Conservation (phyloP, 1,140 invertebrate species). For the Pseudoatta argentina region DNA sequence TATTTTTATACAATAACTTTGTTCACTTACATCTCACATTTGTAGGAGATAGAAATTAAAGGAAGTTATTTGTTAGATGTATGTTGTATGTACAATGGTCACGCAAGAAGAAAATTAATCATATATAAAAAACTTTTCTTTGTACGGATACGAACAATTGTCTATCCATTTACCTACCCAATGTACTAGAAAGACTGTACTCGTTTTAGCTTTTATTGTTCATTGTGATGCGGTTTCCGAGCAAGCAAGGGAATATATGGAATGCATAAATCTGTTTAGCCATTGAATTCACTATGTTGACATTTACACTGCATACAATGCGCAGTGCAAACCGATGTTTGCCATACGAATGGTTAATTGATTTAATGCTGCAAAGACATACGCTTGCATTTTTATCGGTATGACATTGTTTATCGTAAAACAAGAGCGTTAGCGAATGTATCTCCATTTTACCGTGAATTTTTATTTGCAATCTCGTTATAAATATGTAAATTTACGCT, state of each 20-base stretch:
- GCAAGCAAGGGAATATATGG: conserved; percentile 55
- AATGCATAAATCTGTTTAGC: conserved; percentile 64
- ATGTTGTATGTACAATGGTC: not conserved
- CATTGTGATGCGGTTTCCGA: conserved; percentile 46
- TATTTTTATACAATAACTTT: not conserved
- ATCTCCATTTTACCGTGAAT: conserved; percentile 12
- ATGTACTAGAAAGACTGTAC: conserved; percentile 50
- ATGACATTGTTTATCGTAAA: conserved; percentile 38
- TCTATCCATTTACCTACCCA: conserved; percentile 29
- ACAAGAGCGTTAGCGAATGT: conserved; percentile 20
- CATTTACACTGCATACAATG: conserved; percentile 63
- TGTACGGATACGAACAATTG: conserved; percentile 40
- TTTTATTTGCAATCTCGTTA: conserved; percentile 21
- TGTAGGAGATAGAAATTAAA: not conserved
- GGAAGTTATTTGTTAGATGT: not conserved
- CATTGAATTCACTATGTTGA: conserved; percentile 57
- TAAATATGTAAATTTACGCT: not conserved
- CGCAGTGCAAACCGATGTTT: conserved; percentile 52
- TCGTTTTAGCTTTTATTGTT: conserved; percentile 54
- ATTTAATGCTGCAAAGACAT: conserved; percentile 57
- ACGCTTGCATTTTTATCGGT: conserved; percentile 41
- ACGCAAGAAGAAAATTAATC: conserved; percentile 9
- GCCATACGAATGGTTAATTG: conserved; percentile 56
- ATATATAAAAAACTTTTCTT: conserved; percentile 10
- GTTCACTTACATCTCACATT: not conserved